phyloP scores from a whole-genome alignment of 2,888 invertebrate species.

The Drosophila quinaria region DNA sequence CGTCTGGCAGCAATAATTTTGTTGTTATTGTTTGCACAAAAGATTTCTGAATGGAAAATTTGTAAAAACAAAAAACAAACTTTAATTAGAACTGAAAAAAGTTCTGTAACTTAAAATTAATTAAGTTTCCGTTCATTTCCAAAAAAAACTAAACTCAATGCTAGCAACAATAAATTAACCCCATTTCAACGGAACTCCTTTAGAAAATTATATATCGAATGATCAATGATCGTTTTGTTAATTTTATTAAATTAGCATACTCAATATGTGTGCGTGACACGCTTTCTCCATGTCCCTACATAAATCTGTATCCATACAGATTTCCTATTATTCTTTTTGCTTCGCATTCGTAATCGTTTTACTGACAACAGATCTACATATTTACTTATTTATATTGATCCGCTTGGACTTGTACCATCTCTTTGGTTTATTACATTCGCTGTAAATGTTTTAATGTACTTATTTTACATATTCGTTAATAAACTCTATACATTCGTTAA shows the following conservation, averaged over 20 bases:
- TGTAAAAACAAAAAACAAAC: constrained; percentile 16
- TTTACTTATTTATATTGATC: not conserved
- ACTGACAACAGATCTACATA: not conserved
- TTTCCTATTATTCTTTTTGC: not conserved
- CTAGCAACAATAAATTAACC: constrained; percentile 12
- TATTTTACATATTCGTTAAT: not conserved
- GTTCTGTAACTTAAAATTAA: constrained; percentile 16
- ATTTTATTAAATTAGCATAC: constrained; percentile 12
- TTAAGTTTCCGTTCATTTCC: constrained; percentile 11
- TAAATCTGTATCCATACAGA: not conserved
- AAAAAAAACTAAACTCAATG: not conserved
- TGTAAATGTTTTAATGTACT: not conserved
- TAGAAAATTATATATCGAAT: constrained; percentile 11
- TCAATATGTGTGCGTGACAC: constrained; percentile 14
- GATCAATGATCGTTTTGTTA: constrained; percentile 9
- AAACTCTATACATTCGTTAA: not conserved
- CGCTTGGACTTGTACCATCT: not conserved
- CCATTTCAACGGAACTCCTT: constrained; percentile 1
- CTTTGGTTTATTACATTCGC: not conserved
- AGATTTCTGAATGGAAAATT: constrained; percentile 65
- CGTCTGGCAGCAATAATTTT: constrained; percentile 45
- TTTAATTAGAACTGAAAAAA: constrained; percentile 50
- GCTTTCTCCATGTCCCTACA: constrained; percentile 8
- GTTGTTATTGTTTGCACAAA: constrained; percentile 43
- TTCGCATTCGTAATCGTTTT: constrained; percentile 1